phyloP scores from a whole-genome alignment of 1,140 invertebrate species.

The Brachionus calyciflorus region DNA sequence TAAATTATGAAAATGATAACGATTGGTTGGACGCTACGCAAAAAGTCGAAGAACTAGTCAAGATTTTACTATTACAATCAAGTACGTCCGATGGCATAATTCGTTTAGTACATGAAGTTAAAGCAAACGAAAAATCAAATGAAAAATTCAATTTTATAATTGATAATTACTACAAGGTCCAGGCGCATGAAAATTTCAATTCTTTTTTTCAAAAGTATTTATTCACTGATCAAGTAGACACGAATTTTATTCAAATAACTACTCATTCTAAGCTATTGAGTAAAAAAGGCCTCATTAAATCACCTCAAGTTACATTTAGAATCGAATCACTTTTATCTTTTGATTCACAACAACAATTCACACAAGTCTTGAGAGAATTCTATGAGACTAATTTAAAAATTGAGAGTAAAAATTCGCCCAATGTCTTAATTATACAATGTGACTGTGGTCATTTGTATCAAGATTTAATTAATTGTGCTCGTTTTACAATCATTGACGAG shows the following conservation, averaged over 20 bases:
- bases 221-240: background rate
- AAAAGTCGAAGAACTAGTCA: conserved; percentile 48
- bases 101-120: background rate
- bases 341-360: conserved; percentile 50
- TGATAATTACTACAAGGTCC: conserved; percentile 2
- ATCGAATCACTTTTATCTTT: conserved; percentile 48
- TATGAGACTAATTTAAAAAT: background rate
- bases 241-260: conserved; percentile 48
- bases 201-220: conserved; percentile 29
- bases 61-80: conserved; percentile 51
- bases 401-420: conserved; percentile 43
- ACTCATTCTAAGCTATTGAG: conserved; percentile 48
- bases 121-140: background rate
- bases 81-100: conserved; percentile 20
- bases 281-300: background rate
- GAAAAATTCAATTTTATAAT: background rate
- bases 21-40: background rate
- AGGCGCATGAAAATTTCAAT: conserved; percentile 23
- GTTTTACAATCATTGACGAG: conserved; percentile 48
- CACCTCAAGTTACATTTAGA: conserved; percentile 1
- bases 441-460: conserved; percentile 53
- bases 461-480: conserved; percentile 53
- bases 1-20: background rate
- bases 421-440: conserved; percentile 54
- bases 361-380: conserved; percentile 47